Conservation (phyloP, 2,888 invertebrate species). For the Asteroscopus sphinx region DNA sequence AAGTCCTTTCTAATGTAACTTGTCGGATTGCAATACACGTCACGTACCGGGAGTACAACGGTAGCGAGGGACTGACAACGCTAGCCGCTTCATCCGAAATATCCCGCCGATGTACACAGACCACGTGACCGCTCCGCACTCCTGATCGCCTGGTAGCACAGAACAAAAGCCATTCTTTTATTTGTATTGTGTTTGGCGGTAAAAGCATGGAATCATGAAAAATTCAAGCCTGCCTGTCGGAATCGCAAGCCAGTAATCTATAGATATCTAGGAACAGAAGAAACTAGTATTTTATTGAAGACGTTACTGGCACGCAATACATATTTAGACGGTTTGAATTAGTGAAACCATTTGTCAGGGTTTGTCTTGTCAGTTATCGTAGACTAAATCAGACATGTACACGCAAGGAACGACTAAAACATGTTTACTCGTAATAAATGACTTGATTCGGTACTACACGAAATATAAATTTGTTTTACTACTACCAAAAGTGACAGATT, state of each 20-base stretch:
- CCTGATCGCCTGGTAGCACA: constrained; percentile 61
- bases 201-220: constrained; percentile 49
- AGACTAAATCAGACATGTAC: constrained; percentile 29
- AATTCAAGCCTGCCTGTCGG: constrained; percentile 30
- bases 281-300: constrained; percentile 36
- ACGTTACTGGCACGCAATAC: constrained; percentile 17
- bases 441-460: too few relatives aligned
- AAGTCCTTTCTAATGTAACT: constrained; percentile 65
- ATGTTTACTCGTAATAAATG: constrained; percentile 26
- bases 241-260: constrained; percentile 34
- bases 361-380: constrained; percentile 37
- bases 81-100: constrained; percentile 60
- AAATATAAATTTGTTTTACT: constrained; percentile 1
- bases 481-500: background rate
- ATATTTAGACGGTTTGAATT: constrained; percentile 34
- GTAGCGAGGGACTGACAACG: constrained; percentile 60
- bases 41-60: constrained; percentile 67
- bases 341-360: constrained; percentile 33
- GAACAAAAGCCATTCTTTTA: constrained; percentile 59
- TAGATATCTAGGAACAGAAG: constrained; percentile 17
- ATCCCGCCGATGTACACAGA: constrained; percentile 58
- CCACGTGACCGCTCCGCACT: constrained; percentile 65
- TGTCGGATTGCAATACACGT: constrained; percentile 67
- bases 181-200: constrained; percentile 54
- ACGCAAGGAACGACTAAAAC: constrained; percentile 32